phyloP scores from a whole-genome alignment of 2,797 vertebrate genomes.

The Scomberomorus guttatus region DNA sequence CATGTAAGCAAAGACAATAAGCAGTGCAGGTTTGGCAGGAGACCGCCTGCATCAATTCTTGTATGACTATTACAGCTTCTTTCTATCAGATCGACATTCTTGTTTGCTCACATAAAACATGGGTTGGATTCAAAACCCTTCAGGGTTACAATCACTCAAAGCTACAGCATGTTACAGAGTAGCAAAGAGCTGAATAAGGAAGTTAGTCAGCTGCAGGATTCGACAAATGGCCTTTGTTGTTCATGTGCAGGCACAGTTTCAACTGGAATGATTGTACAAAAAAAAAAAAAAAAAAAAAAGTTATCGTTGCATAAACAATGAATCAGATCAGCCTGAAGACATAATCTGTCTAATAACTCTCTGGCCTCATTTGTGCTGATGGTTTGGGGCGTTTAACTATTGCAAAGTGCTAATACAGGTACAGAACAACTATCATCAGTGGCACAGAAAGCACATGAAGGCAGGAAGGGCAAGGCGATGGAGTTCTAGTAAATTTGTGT shows the following conservation, averaged over 20 bases:
- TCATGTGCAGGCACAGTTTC: background rate
- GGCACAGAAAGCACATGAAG: background rate
- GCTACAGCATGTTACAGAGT: background rate
- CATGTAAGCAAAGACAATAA: slow-evolving; percentile 16
- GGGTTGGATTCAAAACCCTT: slow-evolving; percentile 3
- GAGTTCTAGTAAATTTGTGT: background rate
- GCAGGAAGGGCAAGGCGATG: background rate
- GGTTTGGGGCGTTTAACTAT: background rate
- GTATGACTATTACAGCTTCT: background rate
- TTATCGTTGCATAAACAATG: background rate
- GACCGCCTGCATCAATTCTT: slow-evolving; percentile 5
- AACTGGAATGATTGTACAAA: background rate
- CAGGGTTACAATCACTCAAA: slow-evolving; percentile 2
- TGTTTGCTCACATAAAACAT: slow-evolving; percentile 19
- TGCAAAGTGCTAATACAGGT: background rate
- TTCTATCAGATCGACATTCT: slow-evolving; percentile 48
- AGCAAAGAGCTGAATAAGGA: slow-evolving; percentile 1
- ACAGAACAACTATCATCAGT: background rate
- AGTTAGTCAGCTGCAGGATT: slow-evolving; percentile 6
- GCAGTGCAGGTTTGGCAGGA: slow-evolving; percentile 45
- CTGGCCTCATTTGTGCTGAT: background rate
- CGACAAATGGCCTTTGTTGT: slow-evolving; percentile 2
- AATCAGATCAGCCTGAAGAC: background rate
- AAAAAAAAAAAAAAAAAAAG: background rate
- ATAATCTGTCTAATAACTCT: background rate